Evolutionary conservation across 30 jellyfish, hydroid and myxozoan genomes (phyloP).

Genomic region (Hydractinia symbiolongicarpus): DNA sequence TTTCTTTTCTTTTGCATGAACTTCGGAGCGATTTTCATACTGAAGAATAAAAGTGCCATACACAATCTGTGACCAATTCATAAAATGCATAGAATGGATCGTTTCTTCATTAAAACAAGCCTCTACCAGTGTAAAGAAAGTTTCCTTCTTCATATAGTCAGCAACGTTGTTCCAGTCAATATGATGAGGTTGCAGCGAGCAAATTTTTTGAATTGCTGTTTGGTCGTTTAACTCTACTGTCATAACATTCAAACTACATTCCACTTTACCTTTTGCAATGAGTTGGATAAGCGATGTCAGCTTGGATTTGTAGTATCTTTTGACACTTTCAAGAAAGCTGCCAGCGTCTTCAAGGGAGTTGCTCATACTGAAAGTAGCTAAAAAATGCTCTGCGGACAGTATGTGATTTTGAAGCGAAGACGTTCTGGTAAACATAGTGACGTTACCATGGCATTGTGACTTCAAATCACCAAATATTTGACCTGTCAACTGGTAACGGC

Average conservation of each 20-base stretch:
- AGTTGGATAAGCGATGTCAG: too few species aligned
- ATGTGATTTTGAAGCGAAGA: not conserved
- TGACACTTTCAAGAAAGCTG: not conserved
- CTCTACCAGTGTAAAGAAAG: slow-evolving; percentile 1
- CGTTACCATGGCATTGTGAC: slow-evolving; percentile 5
- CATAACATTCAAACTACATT: not conserved
- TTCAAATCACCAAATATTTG: not conserved
- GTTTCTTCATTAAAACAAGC: slow-evolving; percentile 10
- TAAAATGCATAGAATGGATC: slow-evolving; percentile 5
- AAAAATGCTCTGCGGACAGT: not conserved
- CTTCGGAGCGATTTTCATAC: not conserved
- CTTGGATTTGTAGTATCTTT: not conserved
- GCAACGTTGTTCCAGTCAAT: slow-evolving; percentile 20
- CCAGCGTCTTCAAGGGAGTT: not conserved
- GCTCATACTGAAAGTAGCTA: not conserved
- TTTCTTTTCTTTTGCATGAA: too few species aligned
- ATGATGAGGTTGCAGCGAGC: not conserved
- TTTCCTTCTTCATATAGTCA: not conserved
- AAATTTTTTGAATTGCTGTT: not conserved
- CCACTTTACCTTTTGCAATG: not conserved
- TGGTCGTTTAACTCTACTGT: not conserved
- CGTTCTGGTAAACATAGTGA: slow-evolving; percentile 4
- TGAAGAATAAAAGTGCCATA: slow-evolving; percentile 8
- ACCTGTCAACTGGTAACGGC: slow-evolving; percentile 17
- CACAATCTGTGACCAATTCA: slow-evolving; percentile 11